Evolutionary conservation across 53 echinoderm and acorn worm genomes (phyloP).

Genomic region (Antedon mediterranea): DNA sequence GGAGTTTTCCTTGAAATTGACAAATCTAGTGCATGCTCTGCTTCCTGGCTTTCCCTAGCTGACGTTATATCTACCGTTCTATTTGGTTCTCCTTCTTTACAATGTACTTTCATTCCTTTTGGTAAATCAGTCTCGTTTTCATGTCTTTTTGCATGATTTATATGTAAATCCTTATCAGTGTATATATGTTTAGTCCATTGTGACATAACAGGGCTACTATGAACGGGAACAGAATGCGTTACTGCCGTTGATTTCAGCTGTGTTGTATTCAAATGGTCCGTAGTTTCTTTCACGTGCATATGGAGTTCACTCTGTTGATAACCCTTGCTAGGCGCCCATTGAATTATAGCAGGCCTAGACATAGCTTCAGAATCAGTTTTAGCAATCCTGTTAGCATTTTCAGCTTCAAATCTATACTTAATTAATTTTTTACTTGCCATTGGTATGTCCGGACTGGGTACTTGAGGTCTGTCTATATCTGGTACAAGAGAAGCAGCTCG

Average conservation of each 20-base stretch:
- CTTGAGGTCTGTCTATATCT: neutral
- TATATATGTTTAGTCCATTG: neutral
- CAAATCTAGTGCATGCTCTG: neutral
- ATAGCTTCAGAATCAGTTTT: neutral
- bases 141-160: neutral
- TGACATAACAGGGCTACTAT: neutral
- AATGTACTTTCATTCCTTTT: neutral
- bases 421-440: neutral
- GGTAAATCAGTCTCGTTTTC: neutral
- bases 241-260: neutral
- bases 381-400: neutral
- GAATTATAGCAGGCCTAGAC: neutral
- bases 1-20: neutral
- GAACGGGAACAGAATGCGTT: neutral
- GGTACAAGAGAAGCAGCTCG: neutral
- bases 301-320: neutral
- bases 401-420: neutral
- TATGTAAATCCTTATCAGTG: neutral
- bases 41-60: neutral
- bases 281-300: neutral
- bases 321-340: neutral
- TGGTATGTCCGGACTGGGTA: too few species aligned
- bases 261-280: neutral
- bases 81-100: neutral
- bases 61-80: neutral